phyloP scores from a whole-genome alignment of 2,113 vertebrate genomes.

The Riparia riparia region DNA sequence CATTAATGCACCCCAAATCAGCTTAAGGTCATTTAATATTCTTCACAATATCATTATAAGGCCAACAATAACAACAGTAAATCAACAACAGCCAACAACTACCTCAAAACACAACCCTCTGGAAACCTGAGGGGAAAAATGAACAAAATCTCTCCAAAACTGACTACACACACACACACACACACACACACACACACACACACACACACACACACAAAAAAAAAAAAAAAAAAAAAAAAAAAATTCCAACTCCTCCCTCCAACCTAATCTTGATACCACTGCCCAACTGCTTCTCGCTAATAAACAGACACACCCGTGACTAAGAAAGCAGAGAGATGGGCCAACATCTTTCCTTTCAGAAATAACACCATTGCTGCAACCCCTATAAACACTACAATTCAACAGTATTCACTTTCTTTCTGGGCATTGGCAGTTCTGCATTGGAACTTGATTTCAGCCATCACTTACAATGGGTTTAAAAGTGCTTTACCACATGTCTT shows the following conservation, averaged over 20 bases:
- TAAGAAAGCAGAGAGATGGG: neutral
- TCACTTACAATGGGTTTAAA: neutral
- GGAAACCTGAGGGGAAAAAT: neutral
- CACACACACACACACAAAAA: no score
- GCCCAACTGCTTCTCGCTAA: neutral
- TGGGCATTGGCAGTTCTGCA: neutral
- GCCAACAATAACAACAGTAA: neutral
- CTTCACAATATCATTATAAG: neutral
- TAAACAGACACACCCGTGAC: neutral
- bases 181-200: no score
- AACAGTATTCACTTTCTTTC: neutral
- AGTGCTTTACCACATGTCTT: neutral
- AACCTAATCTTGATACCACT: neutral
- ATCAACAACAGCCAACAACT: neutral
- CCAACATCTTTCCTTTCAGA: neutral
- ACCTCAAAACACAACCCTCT: neutral
- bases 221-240: neutral
- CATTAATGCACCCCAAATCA: neutral
- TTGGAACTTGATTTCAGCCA: neutral
- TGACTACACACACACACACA: neutral
- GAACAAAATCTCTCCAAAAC: rapidly evolving
- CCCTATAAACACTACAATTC: neutral
- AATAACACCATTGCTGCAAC: neutral
- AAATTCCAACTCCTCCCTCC: neutral
- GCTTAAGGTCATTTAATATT: neutral